A percentile compares a stretch with the other conserved stretches of the same genome.
These are phyloP conservation scores for Antheraea pernyi DNA, from an alignment of 1,140 invertebrate genomes.

Conservation along the genomic window DNA sequence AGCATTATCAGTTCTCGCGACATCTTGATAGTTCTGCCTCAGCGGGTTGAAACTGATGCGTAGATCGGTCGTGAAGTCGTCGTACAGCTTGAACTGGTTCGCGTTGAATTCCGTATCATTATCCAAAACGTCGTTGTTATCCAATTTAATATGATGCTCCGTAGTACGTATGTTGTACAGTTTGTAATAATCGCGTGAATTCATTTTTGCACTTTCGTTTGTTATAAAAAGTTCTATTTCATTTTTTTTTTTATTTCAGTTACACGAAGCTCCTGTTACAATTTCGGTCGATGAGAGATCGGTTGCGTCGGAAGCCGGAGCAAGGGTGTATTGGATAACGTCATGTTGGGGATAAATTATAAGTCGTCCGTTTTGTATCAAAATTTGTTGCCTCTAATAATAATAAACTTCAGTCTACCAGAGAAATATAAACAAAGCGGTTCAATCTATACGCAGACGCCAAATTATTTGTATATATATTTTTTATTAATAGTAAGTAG, in stretches of 20 bases:
- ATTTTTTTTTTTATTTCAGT: slow-evolving; percentile 6
- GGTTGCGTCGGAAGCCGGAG: slow-evolving; percentile 14
- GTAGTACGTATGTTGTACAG: slow-evolving; percentile 51
- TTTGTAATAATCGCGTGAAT: slow-evolving; percentile 64
- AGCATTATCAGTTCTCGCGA: slow-evolving; percentile 42
- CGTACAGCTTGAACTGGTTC: slow-evolving; percentile 70
- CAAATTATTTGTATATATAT: neutral
- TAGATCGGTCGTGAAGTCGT: slow-evolving; percentile 66
- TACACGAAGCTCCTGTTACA: slow-evolving; percentile 6
- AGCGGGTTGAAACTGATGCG: slow-evolving; percentile 62
- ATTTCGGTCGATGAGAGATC: neutral
- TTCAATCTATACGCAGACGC: neutral
- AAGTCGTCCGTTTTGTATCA: neutral
- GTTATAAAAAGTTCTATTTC: neutral
- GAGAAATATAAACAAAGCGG: neutral
- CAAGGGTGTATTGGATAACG: slow-evolving; percentile 35
- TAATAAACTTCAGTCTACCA: neutral
- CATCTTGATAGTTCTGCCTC: slow-evolving; percentile 54
- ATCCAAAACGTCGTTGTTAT: slow-evolving; percentile 52
- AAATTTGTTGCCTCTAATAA: neutral
- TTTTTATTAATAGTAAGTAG: slow-evolving; percentile 1
- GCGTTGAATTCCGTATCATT: slow-evolving; percentile 73
- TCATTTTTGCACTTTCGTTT: slow-evolving; percentile 48
- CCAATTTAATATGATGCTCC: slow-evolving; percentile 25
- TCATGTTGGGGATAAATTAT: slow-evolving; percentile 3